Evolutionary conservation across 2,888 invertebrate genomes (phyloP), one percentile per base, ranked within the genome.

Genomic region (Oscheius onirici): DNA sequence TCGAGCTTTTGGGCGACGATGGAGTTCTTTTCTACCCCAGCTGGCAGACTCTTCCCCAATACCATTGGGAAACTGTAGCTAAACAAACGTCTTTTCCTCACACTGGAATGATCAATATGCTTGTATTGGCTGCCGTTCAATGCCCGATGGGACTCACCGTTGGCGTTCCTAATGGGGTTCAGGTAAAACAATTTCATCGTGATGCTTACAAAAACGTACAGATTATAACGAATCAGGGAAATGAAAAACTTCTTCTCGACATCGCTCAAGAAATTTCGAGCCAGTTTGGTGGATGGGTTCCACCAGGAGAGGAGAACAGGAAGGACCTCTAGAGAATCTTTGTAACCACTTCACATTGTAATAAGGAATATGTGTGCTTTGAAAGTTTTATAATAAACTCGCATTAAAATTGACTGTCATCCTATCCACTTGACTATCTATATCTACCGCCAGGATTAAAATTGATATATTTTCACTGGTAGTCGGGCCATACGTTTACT

Each of bases 141-240:
- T 88, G 88, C 44, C 90, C 90, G 1, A 79, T 89, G 54, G 90
- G 90, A 8, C 78, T 90, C 55, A 74, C 84, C 34, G 65, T 72
- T 34, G 89, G 89, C 2, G 78, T 90, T 20, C 90, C 90, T 0
- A 67, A 89, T 10, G 90, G 90, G 8, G 80, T 90, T 13, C 89
- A 89, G 81, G 86, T 74, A 52, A 20, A 2, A 10, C n/a, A n/a
- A n/a, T 1, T 61, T 24, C 11, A 1, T 6, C 20, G n/a, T 3
- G 11, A 57, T 6, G 15, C 15, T 3, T 17, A 17, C 3, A 44
- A 24, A 41, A 5, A n/a, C 24, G 8, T 61, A 44, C 44, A 61
- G 49, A 20, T 63, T 8, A 20, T 49, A 15, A 34, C 49, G 5
- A 63, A 63, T 26, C n/a, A 49, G 15, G 49, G 46, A 10, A 40